Percentiles rank a stretch among this genome's conserved stretches.
Evolutionary conservation across 2,888 invertebrate genomes (phyloP).

Genomic region (Heliconius erato): DNA sequence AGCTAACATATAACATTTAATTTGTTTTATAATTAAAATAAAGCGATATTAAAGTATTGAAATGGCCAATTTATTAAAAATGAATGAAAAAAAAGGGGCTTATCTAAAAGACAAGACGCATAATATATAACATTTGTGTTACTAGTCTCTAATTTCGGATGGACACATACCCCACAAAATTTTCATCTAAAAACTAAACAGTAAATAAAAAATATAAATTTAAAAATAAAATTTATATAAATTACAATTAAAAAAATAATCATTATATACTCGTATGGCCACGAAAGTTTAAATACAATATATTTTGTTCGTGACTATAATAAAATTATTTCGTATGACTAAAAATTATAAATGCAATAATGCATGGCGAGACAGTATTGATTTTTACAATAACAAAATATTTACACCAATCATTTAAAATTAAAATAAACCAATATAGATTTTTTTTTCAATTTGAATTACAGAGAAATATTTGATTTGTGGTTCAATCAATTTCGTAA

Average conservation of each 20-base stretch:
- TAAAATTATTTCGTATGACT: constrained; percentile 20
- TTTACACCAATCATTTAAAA: not conserved
- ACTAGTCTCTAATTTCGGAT: constrained; percentile 32
- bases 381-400: not conserved
- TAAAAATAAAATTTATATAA: constrained; percentile 32
- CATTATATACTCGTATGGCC: constrained; percentile 35
- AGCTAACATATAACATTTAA: constrained; percentile 26
- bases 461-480: no score
- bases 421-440: not conserved
- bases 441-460: no score
- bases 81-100: constrained; percentile 46
- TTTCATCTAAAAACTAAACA: constrained; percentile 23
- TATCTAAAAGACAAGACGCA: constrained; percentile 45
- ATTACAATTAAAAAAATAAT: constrained; percentile 20
- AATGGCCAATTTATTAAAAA: not conserved
- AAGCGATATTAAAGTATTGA: not conserved
- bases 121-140: constrained; percentile 19
- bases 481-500: no score
- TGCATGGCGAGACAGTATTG: constrained; percentile 20
- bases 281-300: constrained; percentile 30
- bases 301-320: constrained; percentile 13
- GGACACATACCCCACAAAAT: constrained; percentile 32
- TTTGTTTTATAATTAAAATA: not conserved
- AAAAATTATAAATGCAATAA: constrained; percentile 42
- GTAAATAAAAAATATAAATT: constrained; percentile 28